A percentile compares a stretch with the other conserved stretches of the same genome.
phyloP scores from a whole-genome alignment of 2,888 invertebrate species.

The Latheticus oryzae region DNA sequence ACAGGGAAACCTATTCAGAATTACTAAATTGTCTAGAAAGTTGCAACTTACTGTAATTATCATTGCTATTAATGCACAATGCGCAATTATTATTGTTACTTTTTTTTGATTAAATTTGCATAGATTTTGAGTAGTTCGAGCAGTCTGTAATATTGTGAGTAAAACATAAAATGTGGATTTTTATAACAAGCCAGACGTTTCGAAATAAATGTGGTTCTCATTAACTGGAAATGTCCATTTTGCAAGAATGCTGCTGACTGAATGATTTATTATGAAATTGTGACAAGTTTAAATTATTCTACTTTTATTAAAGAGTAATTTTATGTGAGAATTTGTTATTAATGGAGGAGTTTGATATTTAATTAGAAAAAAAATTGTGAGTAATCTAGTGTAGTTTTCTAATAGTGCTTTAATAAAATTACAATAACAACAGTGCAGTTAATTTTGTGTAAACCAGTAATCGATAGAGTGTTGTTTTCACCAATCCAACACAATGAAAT shows the following conservation, averaged over 20 bases:
- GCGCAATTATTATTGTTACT: no score
- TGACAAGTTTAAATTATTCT: constrained; percentile 42
- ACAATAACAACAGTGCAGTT: constrained; percentile 12
- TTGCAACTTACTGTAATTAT: no score
- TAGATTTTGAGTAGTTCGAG: no score
- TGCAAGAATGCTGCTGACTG: constrained; percentile 50
- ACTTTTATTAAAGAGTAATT: constrained; percentile 24
- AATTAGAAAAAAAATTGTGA: no score
- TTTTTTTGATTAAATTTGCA: no score
- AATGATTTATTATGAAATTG: constrained; percentile 49
- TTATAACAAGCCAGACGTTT: constrained; percentile 28
- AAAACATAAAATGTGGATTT: constrained; percentile 10
- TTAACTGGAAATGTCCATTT: constrained; percentile 49
- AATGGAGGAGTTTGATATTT: constrained; percentile 12
- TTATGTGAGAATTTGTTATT: constrained; percentile 16
- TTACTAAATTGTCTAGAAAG: constrained; percentile 32
- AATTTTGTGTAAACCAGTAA: constrained; percentile 17
- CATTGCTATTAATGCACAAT: no score
- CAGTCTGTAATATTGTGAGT: no score
- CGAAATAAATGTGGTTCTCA: constrained; percentile 48
- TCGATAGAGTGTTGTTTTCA: constrained; percentile 33
- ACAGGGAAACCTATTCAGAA: constrained; percentile 22
- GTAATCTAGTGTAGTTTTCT: no score
- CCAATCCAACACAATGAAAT: constrained; percentile 40
- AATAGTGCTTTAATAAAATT: constrained; percentile 6